Base-by-base conservation (phyloP, 2,113 vertebrate genomes). In the Acrocephalus kingi region DNA sequence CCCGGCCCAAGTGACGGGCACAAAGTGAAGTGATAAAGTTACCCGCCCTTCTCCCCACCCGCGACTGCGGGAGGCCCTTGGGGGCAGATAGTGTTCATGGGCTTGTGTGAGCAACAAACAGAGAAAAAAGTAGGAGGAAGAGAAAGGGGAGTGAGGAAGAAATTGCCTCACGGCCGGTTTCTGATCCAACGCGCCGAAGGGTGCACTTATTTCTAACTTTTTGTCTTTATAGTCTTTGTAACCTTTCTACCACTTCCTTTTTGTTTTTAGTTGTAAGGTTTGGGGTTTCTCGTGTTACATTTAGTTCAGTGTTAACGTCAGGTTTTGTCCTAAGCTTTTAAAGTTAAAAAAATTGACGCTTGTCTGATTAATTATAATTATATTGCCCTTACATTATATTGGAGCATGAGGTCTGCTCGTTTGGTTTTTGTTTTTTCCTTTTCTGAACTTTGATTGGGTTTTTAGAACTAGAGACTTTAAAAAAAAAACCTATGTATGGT, bases 281-380 rank as follows among this genome's bases (percentile, higher is more conserved):
- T 52, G 37, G 27, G 9, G 2, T 0, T 7, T 49, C 46, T 48
- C 5, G 0, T 51, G 33, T 31, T 84, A 1, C 2, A 0, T 63
- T 15, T 73, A 6, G 61, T n/a, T 58, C 10, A 18, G 3, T 62
- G 56, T 77, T 73, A 41, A 8, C 18, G 6, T 37, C 14, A 27
- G 14, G 15, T 73, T 52, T 78, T 54, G 9, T 66, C 27, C 13
- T n/a, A 21, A 46, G 22, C 10, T 59, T 79, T 54, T 58, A 7
- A 30, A 68, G 8, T 64, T 62, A 12, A 63, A 54, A 54, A 63
- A 64, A n/a, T 3, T 13, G 11, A 10, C 25, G 8, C 9, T 73
- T 43, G 5, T 59, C 11, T 54, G 17, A n/a, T 49, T 23, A 51
- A 15, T 37, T 90, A 14, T n/a, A 35, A 24, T 48, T 74, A 8